phyloP scores from a whole-genome alignment of 2,113 vertebrate genomes.

The Microcebus ravelobensis region DNA sequence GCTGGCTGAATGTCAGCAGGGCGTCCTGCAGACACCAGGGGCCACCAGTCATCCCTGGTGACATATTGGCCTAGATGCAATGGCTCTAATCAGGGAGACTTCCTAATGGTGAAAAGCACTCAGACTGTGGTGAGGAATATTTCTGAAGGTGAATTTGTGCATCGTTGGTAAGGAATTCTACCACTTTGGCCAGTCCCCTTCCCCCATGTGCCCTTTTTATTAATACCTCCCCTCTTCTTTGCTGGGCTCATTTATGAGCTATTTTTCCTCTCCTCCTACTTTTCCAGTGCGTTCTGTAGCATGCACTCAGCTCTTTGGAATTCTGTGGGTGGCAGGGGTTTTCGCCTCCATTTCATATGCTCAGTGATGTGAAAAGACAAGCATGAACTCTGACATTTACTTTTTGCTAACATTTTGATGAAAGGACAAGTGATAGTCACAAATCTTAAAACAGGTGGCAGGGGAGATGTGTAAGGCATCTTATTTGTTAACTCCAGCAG shows the following conservation, averaged over 20 bases:
- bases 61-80: neutral
- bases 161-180: neutral
- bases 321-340: constrained; percentile 62
- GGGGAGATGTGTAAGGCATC: constrained; percentile 31
- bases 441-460: constrained; percentile 50
- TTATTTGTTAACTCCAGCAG: constrained; percentile 19
- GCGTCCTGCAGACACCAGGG: neutral
- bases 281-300: neutral
- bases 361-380: constrained; percentile 49
- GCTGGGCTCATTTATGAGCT: neutral
- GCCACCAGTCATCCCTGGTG: neutral
- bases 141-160: neutral
- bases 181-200: neutral
- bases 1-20: neutral
- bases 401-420: constrained; percentile 24
- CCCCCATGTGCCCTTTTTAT: no score
- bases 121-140: neutral
- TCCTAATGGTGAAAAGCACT: neutral
- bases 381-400: constrained; percentile 55
- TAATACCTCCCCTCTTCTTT: neutral
- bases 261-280: neutral
- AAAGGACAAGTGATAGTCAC: constrained; percentile 33
- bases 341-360: constrained; percentile 37
- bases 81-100: accelerated
- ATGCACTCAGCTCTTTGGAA: constrained; percentile 58